Evolutionary conservation across 2,113 vertebrate species (phyloP).

Genomic region (Alexandromys fortis): DNA sequence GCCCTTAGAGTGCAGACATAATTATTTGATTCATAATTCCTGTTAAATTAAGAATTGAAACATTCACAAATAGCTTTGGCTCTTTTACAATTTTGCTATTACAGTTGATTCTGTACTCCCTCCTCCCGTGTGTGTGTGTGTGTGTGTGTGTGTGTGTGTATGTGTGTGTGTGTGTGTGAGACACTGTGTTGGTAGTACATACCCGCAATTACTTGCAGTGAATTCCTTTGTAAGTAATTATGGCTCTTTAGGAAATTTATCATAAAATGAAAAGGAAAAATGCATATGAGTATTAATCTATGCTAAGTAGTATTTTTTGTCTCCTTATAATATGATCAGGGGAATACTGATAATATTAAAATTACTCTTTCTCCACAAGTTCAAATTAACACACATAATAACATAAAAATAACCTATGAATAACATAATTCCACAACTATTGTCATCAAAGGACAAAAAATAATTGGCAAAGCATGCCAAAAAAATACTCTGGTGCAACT

Average conservation of each 20-base stretch:
- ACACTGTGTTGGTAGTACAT: background rate
- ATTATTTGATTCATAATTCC: background rate
- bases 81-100: background rate
- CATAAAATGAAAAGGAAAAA: slow-evolving; percentile 27
- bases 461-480: background rate
- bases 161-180: background rate
- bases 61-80: background rate
- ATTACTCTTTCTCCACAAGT: slow-evolving; percentile 6
- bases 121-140: background rate
- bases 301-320: background rate
- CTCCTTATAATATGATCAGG: background rate
- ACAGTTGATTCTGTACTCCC: background rate
- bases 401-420: background rate
- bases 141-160: background rate
- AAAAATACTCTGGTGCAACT: background rate
- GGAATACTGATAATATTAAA: background rate
- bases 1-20: slow-evolving; percentile 24
- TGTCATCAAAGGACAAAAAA: background rate
- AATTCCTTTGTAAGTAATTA: background rate
- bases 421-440: background rate
- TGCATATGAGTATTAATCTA: background rate
- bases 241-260: background rate
- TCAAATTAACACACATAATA: background rate
- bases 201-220: background rate
- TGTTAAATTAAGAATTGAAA: slow-evolving; percentile 32